Evolutionary conservation across 2,113 vertebrate genomes (phyloP), one percentile per base, ranked within the genome.

Genomic region (Atlantisia rogersi): DNA sequence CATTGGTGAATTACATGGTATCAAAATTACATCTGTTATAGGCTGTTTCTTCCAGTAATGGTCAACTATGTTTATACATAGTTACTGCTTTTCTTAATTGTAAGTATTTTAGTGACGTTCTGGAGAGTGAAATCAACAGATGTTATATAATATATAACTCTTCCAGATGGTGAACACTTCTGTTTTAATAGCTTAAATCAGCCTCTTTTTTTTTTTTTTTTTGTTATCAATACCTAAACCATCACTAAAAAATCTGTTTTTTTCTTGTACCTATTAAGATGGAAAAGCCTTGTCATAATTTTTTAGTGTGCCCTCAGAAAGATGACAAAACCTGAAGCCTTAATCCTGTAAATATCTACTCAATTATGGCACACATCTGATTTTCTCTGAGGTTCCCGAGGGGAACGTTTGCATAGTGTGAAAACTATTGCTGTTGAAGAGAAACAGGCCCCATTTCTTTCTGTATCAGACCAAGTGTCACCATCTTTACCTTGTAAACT

Each of bases 1-100:
- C 60, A 65, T 92, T 90, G 71, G 81, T 97, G 92, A 96, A 97
- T 96, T 97, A 91, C 78, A 75, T 87, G 52, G 56, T 90, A 92
- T 95, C 90, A 92, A 87, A 96, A 95, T 91, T 87, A 70, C 62
- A 68, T 87, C 71, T 88, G 48, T 91, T 96, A 84, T 8, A 86
- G 79, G 32, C 65, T 88, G 42, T 87, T 93, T 64, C 58, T 96
- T 95, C 85, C 76, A 92, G 15, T 94, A 84, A 95, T 80, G 62
- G 77, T 83, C 73, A 88, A 80, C 83, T 55, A 50, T 71, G 62
- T 94, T 83, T 91, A 32, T 60, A 94, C 81, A 86, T 52, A 94
- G 73, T 46, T 29, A 73, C 42, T 32, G 17, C 35, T 88, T 84
- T 95, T 68, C 37, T 82, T 87, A 88, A 42, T 78, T 95, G 11